A percentile compares a stretch with the other conserved stretches of the same genome.
These are phyloP conservation scores for Noctilio leporinus DNA, from an alignment of 2,113 vertebrate genomes.

Conservation along the genomic window DNA sequence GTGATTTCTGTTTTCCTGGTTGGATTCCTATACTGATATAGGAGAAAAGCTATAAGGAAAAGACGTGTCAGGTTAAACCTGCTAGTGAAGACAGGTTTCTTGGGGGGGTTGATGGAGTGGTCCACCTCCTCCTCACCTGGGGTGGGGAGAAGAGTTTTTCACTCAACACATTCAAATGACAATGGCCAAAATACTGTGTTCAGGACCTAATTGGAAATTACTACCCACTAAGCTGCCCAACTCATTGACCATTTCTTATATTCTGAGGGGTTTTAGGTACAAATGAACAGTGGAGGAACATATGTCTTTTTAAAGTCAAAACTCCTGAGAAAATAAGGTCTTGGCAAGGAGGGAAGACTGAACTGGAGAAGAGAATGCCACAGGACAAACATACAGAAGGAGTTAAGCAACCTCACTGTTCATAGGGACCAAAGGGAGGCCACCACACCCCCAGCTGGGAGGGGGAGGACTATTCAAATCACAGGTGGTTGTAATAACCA, in stretches of 20 bases:
- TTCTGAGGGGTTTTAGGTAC: not conserved
- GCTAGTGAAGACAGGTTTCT: not conserved
- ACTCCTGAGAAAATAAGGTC: not conserved
- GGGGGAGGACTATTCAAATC: slow-evolving; percentile 46
- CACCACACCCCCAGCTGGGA: not conserved
- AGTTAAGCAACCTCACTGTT: slow-evolving; percentile 21
- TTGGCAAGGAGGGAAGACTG: not conserved
- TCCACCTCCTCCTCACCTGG: not conserved
- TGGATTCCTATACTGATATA: not conserved
- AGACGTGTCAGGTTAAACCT: not conserved
- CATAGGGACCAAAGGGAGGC: slow-evolving; percentile 51
- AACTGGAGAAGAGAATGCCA: not conserved
- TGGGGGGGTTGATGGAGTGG: not conserved
- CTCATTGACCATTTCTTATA: not conserved
- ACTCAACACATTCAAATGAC: not conserved
- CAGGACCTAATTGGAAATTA: not conserved
- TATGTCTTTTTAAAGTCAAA: not conserved
- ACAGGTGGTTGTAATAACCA: slow-evolving; percentile 73
- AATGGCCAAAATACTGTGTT: not conserved
- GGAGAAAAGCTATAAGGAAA: not conserved
- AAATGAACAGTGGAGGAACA: not conserved
- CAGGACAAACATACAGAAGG: not conserved
- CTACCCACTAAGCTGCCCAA: not conserved
- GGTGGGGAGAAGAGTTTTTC: not conserved
- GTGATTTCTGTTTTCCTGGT: not conserved